Base-by-base conservation (phyloP, 2,113 vertebrate species). In the Cynoglossus semilaevis region DNA sequence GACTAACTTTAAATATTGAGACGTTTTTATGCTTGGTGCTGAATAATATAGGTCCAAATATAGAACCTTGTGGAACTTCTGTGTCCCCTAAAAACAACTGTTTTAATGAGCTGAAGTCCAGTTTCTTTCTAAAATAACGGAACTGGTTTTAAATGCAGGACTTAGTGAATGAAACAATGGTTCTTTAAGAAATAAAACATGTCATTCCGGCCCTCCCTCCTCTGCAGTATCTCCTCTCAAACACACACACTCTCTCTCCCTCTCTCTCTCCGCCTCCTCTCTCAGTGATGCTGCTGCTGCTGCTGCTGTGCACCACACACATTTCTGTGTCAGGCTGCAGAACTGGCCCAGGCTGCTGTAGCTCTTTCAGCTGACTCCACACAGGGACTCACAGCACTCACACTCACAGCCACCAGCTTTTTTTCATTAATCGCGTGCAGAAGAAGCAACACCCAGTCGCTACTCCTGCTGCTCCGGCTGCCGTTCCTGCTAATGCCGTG, bases 301-400 rank as follows among this genome's bases (percentile, higher is more conserved):
- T 75, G 22, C 22, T 29, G 73, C 60, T 63, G 50, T 79, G 46
- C 60, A 66, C 60, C 8, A 67, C 67, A 55, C 67, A 71, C 65
- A 43, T 70, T 46, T 46, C 52, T 43, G 66, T 68, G 64, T 57
- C 1, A 40, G 13, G 62, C 78, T 76, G 73, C 70, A 79, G 80
- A 65, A 58, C 67, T 11, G 35, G 58, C 68, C 67, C 44, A 13
- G 9, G 46, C 63, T 62, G 72, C 74, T 37, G 8, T n/a, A 66
- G 68, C 68, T 77, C 65, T 44, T 79, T 80, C 58, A 79, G 76
- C 82, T 67, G 71, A 80, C 71, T 54, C 47, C 75, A 86, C 62
- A 77, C 51, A 44, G 22, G 43, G 49, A 58, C 46, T 51, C 58
- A 63, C 36, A 9, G 43, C 46, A 58, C 46, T 51, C 58, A 63